These are phyloP conservation scores for Ciconia boyciana DNA, from an alignment of 2,113 vertebrate genomes.

Conservation along the genomic window DNA sequence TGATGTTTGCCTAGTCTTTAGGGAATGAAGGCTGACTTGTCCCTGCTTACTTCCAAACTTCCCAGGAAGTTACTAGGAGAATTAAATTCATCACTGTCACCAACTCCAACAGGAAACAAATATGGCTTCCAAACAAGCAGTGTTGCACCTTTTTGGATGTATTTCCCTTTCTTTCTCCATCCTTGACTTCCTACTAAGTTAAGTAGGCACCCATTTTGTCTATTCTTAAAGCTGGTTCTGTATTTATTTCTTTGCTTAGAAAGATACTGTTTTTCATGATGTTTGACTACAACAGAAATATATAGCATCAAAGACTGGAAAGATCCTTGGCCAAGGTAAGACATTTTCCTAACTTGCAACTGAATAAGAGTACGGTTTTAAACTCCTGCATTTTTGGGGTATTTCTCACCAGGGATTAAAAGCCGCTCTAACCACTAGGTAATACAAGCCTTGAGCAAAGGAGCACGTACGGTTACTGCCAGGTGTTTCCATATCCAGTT, in stretches of 20 bases:
- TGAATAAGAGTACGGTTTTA: background rate
- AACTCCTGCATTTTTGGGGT: background rate
- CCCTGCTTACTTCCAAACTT: background rate
- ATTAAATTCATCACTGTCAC: background rate
- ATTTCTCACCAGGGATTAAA: background rate
- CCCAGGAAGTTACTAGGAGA: background rate
- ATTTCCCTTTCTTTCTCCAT: background rate
- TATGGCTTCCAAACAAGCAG: background rate
- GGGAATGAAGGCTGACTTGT: background rate
- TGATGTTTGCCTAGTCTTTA: background rate
- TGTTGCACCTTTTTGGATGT: background rate
- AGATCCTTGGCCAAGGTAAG: background rate
- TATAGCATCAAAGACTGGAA: background rate
- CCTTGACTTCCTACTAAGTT: background rate
- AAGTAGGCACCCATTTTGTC: background rate
- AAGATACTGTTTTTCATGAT: background rate
- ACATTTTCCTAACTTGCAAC: background rate
- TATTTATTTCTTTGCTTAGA: background rate
- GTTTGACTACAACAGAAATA: background rate
- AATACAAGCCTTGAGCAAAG: background rate
- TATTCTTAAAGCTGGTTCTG: background rate
- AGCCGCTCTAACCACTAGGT: background rate
- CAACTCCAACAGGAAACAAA: background rate
- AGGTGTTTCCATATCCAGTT: background rate
- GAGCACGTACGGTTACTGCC: background rate